These are phyloP conservation scores for Gymnoscopelus braueri DNA, from an alignment of 2,797 vertebrate species.

Conservation along the genomic window DNA sequence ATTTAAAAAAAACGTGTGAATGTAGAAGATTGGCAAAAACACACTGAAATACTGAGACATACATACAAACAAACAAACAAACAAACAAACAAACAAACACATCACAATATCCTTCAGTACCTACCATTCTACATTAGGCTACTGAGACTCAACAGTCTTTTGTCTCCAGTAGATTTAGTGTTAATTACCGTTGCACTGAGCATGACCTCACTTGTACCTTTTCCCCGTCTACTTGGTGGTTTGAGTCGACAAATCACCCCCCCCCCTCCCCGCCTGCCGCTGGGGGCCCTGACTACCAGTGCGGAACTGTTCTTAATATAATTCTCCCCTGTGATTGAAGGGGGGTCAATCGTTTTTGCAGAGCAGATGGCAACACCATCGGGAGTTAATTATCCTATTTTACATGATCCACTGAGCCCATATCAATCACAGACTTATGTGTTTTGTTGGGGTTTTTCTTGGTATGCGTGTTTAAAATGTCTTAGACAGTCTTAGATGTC, in stretches of 20 bases:
- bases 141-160: not conserved
- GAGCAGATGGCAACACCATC: conserved; percentile 43
- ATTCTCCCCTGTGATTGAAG: not conserved
- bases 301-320: conserved; percentile 8
- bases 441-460: conserved; percentile 16
- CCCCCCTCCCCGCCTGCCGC: not conserved
- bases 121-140: not conserved
- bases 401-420: conserved; percentile 36
- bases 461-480: conserved; percentile 4
- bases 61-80: no score
- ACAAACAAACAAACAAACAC: not conserved
- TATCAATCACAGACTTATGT: conserved; percentile 27
- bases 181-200: not conserved
- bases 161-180: not conserved
- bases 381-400: conserved; percentile 46
- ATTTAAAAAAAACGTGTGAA: no score
- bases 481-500: not conserved
- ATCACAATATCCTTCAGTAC: not conserved
- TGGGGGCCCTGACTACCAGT: conserved; percentile 10
- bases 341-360: conserved; percentile 29
- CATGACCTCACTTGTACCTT: not conserved
- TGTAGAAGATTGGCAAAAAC: no score
- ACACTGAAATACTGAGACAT: no score
- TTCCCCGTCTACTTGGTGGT: no score
- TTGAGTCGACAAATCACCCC: not conserved